Conservation (phyloP, 2,797 vertebrate species). For the Decapterus maruadsi region DNA sequence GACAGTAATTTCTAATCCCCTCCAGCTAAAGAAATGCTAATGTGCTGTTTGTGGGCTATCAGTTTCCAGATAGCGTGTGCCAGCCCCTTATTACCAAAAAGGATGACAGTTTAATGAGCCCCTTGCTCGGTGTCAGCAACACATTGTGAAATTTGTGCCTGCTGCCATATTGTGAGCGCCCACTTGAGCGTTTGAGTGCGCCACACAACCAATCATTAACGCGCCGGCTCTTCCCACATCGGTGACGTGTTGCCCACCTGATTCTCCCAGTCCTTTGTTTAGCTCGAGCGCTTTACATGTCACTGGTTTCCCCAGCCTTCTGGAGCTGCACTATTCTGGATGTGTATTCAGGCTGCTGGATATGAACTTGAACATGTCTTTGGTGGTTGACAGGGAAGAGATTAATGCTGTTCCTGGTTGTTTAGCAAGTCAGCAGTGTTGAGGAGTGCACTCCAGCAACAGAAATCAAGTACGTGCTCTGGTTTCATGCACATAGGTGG, state of each 20-base stretch:
- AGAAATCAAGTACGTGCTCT: constrained; percentile 13
- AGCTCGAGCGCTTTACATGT: constrained; percentile 40
- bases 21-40: constrained; percentile 75
- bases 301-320: constrained; percentile 22
- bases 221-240: constrained; percentile 56
- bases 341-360: constrained; percentile 25
- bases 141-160: constrained; percentile 70
- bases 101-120: constrained; percentile 85
- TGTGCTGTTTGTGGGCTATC: constrained; percentile 78
- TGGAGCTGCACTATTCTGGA: constrained; percentile 18
- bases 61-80: constrained; percentile 66
- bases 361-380: constrained; percentile 36
- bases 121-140: constrained; percentile 78
- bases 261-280: constrained; percentile 68
- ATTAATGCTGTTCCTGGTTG: constrained; percentile 9
- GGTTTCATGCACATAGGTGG: background rate
- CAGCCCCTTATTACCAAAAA: constrained; percentile 80
- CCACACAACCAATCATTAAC: constrained; percentile 78
- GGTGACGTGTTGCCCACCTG: constrained; percentile 66
- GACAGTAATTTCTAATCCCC: constrained; percentile 68
- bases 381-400: constrained; percentile 29
- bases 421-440: constrained; percentile 21
- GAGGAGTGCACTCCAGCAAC: constrained; percentile 1
- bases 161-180: constrained; percentile 73
- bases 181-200: constrained; percentile 73